Base-by-base conservation (phyloP, 2,797 vertebrate species). In the Hippopotamyrus pictus region DNA sequence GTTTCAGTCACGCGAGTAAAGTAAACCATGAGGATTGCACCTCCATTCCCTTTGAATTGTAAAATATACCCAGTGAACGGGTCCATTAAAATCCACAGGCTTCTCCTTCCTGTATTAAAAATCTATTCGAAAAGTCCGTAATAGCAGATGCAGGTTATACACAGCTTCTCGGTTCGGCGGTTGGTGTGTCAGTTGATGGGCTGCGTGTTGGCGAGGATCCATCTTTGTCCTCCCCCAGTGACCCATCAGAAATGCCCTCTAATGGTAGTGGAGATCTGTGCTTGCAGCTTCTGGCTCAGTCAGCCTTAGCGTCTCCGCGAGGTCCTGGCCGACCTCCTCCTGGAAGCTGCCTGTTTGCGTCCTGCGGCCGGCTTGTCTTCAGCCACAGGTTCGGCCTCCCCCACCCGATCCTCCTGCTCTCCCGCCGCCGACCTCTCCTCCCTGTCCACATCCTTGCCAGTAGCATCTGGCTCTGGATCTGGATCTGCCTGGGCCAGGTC, bases 201-300 rank as follows among this genome's bases (percentile, higher is more conserved):
- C 14, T 37, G 25, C 9, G 3, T 5, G 2, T 22, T 85, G 29
- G 33, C 3, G 54, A 44, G 86, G 33, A 65, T 65, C 19, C 85
- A 37, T 29, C 22, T 25, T 51, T 6, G 6, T 33, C 85, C 50
- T 54, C 12, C 7, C 22, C 29, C 51, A 19, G 22, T 12, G 22
- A 12, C 85, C 54, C 54, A 88, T 88, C 37, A 88, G 33, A 88
- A 88, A 88, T 88, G 87, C 87, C 87, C 87, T 88, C 59, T 41
- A 85, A 25, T 9, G 86, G 17, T 65, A 25, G n/a, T 48, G 59
- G 59, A 88, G 57, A 25, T 65, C 12, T 59, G 57, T 48, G 86
- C 57, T 29, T 48, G 33, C 4, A 12, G 54, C 48, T 22, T 41
- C 33, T 22, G 48, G 0, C 84, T 86, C 48, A 8, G n/a, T 17